phyloP scores from a whole-genome alignment of 2,888 invertebrate genomes.

The Nomada lathburiana region DNA sequence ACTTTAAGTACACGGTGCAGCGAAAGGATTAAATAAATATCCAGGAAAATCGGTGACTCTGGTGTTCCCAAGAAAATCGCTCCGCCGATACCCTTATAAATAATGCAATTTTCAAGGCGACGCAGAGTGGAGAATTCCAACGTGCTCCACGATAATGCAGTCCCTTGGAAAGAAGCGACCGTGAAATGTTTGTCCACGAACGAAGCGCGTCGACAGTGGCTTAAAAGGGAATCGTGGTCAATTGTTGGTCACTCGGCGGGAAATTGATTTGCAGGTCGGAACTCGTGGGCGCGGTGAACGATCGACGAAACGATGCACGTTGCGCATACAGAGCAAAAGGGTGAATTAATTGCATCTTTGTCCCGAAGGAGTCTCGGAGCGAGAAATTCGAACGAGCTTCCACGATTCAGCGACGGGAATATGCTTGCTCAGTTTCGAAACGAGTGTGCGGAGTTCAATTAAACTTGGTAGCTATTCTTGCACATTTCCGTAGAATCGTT shows the following conservation, averaged over 20 bases:
- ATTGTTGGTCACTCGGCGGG: slow-evolving; percentile 33
- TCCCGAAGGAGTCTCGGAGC: neutral
- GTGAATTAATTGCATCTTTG: slow-evolving; percentile 48
- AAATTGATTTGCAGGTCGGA: slow-evolving; percentile 57
- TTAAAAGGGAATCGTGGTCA: slow-evolving; percentile 25
- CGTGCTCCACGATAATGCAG: slow-evolving; percentile 48
- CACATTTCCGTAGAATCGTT: neutral
- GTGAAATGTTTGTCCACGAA: slow-evolving; percentile 44
- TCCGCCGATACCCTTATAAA: slow-evolving; percentile 52
- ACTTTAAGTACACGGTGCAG: neutral
- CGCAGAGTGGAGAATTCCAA: slow-evolving; percentile 50
- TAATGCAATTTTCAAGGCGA: slow-evolving; percentile 52
- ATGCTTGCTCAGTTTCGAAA: neutral
- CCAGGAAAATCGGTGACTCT: slow-evolving; percentile 8
- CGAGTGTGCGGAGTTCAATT: neutral
- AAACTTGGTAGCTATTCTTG: neutral
- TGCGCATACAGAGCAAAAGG: slow-evolving; percentile 39
- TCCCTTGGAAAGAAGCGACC: slow-evolving; percentile 14
- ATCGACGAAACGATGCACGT: slow-evolving; percentile 51
- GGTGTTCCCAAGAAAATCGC: slow-evolving; percentile 42
- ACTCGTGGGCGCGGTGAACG: slow-evolving; percentile 53
- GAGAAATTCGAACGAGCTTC: slow-evolving; percentile 23
- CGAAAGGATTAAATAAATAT: neutral
- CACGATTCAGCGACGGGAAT: neutral
- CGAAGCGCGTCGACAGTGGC: too few relatives aligned